Percentiles rank a stretch among this genome's conserved stretches.
These are phyloP conservation scores for Willowsia nigromaculata DNA, from an alignment of 2,888 invertebrate species.

Conservation along the genomic window DNA sequence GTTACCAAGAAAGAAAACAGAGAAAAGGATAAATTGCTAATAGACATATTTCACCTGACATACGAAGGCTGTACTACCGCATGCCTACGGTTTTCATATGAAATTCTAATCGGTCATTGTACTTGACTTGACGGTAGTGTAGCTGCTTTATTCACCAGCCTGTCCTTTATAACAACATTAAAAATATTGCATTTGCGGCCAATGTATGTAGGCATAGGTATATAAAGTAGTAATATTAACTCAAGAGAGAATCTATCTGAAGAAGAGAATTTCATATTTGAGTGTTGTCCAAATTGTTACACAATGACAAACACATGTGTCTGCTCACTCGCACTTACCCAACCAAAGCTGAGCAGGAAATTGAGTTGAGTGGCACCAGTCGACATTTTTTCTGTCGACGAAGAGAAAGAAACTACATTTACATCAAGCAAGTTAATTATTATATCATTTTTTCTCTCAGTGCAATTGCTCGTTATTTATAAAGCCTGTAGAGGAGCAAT, in stretches of 20 bases:
- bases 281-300: not conserved
- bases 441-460: not conserved
- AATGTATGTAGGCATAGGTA: too few species aligned
- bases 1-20: too few species aligned
- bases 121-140: not conserved
- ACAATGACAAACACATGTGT: not conserved
- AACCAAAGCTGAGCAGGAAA: not conserved
- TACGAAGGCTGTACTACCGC: not conserved
- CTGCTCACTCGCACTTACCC: too few species aligned
- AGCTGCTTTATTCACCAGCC: not conserved
- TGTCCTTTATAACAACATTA: too few species aligned
- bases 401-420: not conserved
- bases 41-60: not conserved
- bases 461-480: too few species aligned
- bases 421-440: not conserved
- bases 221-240: too few species aligned
- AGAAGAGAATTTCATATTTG: too few species aligned
- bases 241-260: too few species aligned
- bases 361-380: not conserved
- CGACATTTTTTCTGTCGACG: not conserved
- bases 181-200: too few species aligned
- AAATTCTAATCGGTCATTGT: slow-evolving; percentile 12
- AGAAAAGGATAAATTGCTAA: not conserved
- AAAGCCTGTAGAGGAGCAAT: too few species aligned
- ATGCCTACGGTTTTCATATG: not conserved